These are phyloP conservation scores for Percopsis omiscomaycus DNA, from an alignment of 2,797 vertebrate species.

Conservation along the genomic window DNA sequence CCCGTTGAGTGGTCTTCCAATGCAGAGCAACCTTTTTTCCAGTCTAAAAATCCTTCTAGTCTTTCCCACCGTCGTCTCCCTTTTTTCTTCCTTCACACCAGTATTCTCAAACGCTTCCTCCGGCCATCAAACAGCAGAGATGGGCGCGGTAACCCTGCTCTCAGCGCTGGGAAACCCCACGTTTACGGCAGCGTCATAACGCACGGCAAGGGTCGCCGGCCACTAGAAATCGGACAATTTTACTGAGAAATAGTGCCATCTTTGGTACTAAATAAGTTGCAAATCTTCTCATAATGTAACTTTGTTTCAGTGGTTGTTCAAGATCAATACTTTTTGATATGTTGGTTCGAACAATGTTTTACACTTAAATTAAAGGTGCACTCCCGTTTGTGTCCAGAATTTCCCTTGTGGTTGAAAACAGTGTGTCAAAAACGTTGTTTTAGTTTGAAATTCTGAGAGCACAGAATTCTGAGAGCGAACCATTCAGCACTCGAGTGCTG, in stretches of 20 bases:
- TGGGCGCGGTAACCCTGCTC: conserved; percentile 88
- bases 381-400: too few relatives aligned
- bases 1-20: conserved; percentile 40
- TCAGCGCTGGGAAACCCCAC: conserved; percentile 84
- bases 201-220: conserved; percentile 70
- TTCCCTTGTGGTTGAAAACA: neutral
- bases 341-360: too few relatives aligned
- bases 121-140: conserved; percentile 85
- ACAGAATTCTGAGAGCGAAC: too few relatives aligned
- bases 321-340: too few relatives aligned
- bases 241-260: conserved; percentile 66
- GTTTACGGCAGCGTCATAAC: conserved; percentile 78
- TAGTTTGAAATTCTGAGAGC: too few relatives aligned
- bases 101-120: conserved; percentile 77
- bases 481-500: too few relatives aligned
- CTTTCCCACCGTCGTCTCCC: conserved; percentile 71
- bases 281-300: neutral
- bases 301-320: neutral
- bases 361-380: conserved; percentile 13
- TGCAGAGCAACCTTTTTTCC: conserved; percentile 51
- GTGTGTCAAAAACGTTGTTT: too few relatives aligned
- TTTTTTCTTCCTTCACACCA: conserved; percentile 71
- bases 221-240: conserved; percentile 48
- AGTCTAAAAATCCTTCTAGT: conserved; percentile 60
- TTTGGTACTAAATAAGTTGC: conserved; percentile 41